Evolutionary conservation across 2,113 vertebrate species (phyloP), one percentile per base, ranked within the genome.

Genomic region (Scartelaos histophorus): DNA sequence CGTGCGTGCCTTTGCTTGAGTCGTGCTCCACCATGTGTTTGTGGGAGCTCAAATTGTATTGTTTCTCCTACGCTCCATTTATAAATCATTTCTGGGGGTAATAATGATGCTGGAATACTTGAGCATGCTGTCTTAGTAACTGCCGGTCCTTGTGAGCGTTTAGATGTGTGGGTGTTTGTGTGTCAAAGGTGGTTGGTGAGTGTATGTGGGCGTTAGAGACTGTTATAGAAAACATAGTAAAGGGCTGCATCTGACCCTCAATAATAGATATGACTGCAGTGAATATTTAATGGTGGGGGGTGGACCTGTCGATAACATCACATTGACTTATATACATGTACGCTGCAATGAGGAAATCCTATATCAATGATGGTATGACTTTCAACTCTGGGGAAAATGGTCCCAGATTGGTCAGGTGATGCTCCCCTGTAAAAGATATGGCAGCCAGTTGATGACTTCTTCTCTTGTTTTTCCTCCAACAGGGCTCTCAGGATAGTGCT

Each of bases 401-500:
- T 77, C 69, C 70, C 25, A 53, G 56, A 79, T 58, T 71, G 54
- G 65, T 81, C 24, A 66, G 70, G 83, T 73, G 86, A 81, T 78
- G 79, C 79, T 73, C 67, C 67, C 51, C 60, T 15, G 81, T 89
- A 71, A 77, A 73, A 78, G 78, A 82, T 72, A 72, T 47, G 16
- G 47, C 79, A 69, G 60, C 80, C 79, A 80, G 73, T 35, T 66
- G 74, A 79, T 29, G 29, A 29, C 29, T 29, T 29, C 79, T 69
- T 73, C 68, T 71, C 64, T 58, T 66, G 58, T 69, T 64, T 57
- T 60, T 46, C 71, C n/a, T 68, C 76, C 25, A 43, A 58, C 85
- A 94, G 94, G 91, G 91, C 75, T 93, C 93, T 82, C 94, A 94
- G 89, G 94, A 94, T 84, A 87, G 86, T 75, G 86, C 92, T 84